A percentile compares a stretch with the other conserved stretches of the same genome.
Evolutionary conservation across 2,888 invertebrate species (phyloP).

Genomic region (Diabrotica balteata): DNA sequence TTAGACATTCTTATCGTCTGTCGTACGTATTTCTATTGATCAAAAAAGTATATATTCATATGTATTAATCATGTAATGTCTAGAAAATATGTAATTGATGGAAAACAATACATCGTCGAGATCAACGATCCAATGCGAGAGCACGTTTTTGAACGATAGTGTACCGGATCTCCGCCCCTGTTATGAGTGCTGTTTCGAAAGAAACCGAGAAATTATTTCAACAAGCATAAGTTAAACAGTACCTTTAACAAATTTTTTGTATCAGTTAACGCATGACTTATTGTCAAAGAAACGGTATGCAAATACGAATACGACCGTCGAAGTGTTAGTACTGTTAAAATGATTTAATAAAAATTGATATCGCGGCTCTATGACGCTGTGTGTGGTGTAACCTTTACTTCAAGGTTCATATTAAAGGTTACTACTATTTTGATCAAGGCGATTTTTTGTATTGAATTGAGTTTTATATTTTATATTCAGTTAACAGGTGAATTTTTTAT

Average conservation of each 20-base stretch:
- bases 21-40: too few species aligned
- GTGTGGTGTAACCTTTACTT: slow-evolving; percentile 8
- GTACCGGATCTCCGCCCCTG: not conserved
- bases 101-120: too few species aligned
- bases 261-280: slow-evolving; percentile 19
- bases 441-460: slow-evolving; percentile 8
- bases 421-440: slow-evolving; percentile 15
- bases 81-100: too few species aligned
- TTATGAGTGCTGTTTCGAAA: slow-evolving; percentile 33
- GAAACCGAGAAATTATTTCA: slow-evolving; percentile 32
- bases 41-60: too few species aligned
- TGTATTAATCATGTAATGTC: too few species aligned
- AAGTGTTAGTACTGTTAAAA: slow-evolving; percentile 21
- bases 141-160: too few species aligned
- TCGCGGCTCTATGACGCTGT: not conserved
- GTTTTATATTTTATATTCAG: not conserved
- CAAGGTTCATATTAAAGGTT: slow-evolving; percentile 2
- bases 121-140: too few species aligned
- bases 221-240: slow-evolving; percentile 33
- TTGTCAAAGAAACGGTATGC: slow-evolving; percentile 19
- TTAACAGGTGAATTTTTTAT: too few species aligned
- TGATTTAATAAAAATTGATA: slow-evolving; percentile 12
- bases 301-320: slow-evolving; percentile 22
- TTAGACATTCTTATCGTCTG: too few species aligned
- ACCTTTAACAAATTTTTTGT: slow-evolving; percentile 13